Conservation (phyloP, 2,888 invertebrate genomes). For the Clostera curtula region DNA sequence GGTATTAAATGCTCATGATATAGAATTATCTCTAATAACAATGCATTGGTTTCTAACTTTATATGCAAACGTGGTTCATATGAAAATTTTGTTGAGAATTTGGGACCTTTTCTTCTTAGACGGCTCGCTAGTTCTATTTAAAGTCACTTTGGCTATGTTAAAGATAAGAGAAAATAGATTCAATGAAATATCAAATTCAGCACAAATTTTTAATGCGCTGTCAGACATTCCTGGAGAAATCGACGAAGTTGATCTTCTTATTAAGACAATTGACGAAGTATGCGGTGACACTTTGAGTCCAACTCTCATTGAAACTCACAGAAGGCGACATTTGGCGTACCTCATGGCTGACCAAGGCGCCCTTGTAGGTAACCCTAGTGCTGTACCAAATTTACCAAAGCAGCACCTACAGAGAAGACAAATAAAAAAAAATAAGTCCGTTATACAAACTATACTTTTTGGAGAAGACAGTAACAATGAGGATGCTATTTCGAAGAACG, state of each 20-base stretch:
- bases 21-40: conserved; percentile 95
- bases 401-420: conserved; percentile 91
- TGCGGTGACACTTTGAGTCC: conserved; percentile 89
- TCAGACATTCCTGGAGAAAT: conserved; percentile 97
- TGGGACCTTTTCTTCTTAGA: conserved; percentile 99
- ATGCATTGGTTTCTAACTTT: conserved; percentile 98
- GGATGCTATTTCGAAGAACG: conserved; percentile 95
- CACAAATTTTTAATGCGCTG: conserved; percentile 97
- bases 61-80: conserved; percentile 97
- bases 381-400: conserved; percentile 92
- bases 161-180: conserved; percentile 86
- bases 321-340: conserved; percentile 94
- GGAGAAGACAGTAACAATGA: conserved; percentile 86
- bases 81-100: conserved; percentile 91
- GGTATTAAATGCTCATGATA: conserved; percentile 94
- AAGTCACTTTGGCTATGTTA: conserved; percentile 94
- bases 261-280: conserved; percentile 81
- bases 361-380: conserved; percentile 92
- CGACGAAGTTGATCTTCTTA: conserved; percentile 91
- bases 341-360: conserved; percentile 98
- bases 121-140: conserved; percentile 95
- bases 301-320: conserved; percentile 89
- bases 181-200: conserved; percentile 92
- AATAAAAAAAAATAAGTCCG: conserved; percentile 91
- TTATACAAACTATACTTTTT: conserved; percentile 91